Evolutionary conservation across 2,888 invertebrate species (phyloP), one percentile per base, ranked within the genome.

Genomic region (Nymphalis polychloros): DNA sequence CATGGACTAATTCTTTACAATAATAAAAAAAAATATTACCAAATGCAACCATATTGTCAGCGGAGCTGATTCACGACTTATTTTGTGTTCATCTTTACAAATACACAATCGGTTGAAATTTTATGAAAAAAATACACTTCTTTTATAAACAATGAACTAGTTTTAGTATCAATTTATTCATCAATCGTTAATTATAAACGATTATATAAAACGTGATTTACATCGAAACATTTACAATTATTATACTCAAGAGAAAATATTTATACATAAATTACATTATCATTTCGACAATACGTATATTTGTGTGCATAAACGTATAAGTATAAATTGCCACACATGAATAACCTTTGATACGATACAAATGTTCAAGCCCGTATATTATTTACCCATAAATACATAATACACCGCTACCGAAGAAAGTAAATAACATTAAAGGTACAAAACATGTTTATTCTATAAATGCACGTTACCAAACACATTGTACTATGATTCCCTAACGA

Each of bases 381-480:
- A 48, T 64, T 52, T 63, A n/a, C 47, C 63, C 57, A 55, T 50
- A 53, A 27, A 64, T 41, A 59, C 31, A 64, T 60, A 65, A 49
- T 67, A 71, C 68, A 71, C 62, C 59, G 52, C 70, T 64, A 66
- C 70, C 64, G 57, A 31, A 53, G 23, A 66, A 70, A 55, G 53
- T 55, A 55, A 66, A 63, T 68, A 70, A 72, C 63, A 68, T 68
- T 66, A 66, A 23, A 68, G 66, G 59, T 72, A 70, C 59, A 72
- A 81, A 81, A 81, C 76, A 79, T 74, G 73, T 82, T 19, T 86
- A 86, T 76, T 81, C 86, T 88, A 89, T 90, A 90, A 90, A 90
- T 90, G 90, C 89, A 88, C 80, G 79, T 84, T 79, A 84, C 82
- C 81, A 78, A 82, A 81, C 82, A 84, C 81, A 84, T 89, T 89